phyloP scores from a whole-genome alignment of 2,797 vertebrate genomes.

The Enteromius argenteus region DNA sequence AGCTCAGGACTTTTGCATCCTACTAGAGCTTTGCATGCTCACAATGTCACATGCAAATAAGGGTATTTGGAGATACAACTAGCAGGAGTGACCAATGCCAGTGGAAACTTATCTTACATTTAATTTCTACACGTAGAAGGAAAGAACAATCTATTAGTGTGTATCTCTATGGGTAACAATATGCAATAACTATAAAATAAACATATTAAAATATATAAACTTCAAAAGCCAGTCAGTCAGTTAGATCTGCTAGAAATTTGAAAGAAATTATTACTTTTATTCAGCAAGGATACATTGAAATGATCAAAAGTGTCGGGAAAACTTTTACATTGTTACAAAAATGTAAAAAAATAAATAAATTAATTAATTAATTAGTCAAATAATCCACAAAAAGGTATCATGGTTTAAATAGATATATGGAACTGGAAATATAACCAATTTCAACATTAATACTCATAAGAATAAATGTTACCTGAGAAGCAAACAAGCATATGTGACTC shows the following conservation, averaged over 20 bases:
- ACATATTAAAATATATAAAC: neutral
- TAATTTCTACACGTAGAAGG: neutral
- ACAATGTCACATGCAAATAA: slow-evolving; percentile 3
- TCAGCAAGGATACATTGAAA: no score
- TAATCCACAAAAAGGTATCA: neutral
- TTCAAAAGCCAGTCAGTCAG: neutral
- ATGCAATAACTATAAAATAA: no score
- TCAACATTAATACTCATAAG: no score
- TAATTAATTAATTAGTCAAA: no score
- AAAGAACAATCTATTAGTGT: neutral
- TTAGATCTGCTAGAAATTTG: neutral
- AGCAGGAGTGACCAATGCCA: neutral
- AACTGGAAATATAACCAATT: neutral
- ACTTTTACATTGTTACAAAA: neutral
- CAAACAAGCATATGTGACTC: no score
- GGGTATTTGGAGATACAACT: neutral
- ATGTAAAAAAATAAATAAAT: no score
- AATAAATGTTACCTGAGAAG: no score
- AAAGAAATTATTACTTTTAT: no score
- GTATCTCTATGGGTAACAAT: no score
- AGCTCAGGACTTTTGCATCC: slow-evolving; percentile 2
- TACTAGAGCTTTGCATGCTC: slow-evolving; percentile 1
- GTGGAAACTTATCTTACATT: neutral
- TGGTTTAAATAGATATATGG: neutral
- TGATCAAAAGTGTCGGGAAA: no score